These are phyloP conservation scores for Acanthopleura granulata DNA, from an alignment of 2,888 invertebrate species.

Conservation along the genomic window DNA sequence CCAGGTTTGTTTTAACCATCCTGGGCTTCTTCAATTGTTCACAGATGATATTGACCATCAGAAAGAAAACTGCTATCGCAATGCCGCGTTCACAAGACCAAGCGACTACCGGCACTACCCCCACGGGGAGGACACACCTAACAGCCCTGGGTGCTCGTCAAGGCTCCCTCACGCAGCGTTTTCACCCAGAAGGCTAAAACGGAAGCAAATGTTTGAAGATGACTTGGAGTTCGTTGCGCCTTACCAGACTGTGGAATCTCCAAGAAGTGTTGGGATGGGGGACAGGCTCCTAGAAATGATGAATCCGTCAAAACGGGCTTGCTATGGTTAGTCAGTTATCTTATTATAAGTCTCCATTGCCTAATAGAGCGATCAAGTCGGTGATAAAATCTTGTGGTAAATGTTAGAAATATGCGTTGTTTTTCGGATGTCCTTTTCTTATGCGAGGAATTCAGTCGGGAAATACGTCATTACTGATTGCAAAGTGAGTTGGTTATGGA, in stretches of 20 bases:
- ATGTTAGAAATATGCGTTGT: too few species aligned
- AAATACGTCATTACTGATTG: too few species aligned
- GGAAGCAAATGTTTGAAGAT: not conserved
- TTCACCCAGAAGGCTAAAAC: not conserved
- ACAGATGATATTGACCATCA: not conserved
- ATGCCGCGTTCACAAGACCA: not conserved
- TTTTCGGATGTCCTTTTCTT: too few species aligned
- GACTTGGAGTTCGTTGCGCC: not conserved
- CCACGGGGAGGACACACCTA: not conserved
- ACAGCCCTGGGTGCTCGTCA: not conserved
- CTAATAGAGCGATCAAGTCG: too few species aligned
- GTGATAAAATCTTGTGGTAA: too few species aligned
- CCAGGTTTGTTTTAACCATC: too few species aligned
- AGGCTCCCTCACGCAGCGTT: not conserved
- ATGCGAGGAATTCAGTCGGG: too few species aligned
- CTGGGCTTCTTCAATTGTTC: not conserved
- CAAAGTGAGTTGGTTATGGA: too few species aligned
- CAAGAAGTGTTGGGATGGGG: not conserved
- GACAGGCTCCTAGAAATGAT: not conserved
- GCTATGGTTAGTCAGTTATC: not conserved
- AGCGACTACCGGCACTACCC: not conserved
- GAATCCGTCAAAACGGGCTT: not conserved
- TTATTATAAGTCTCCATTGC: too few species aligned
- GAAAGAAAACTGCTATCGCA: not conserved
- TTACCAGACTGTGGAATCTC: not conserved